Evolutionary conservation across 2,797 vertebrate genomes (phyloP), one percentile per base, ranked within the genome.

Genomic region (Argyrosomus regius): DNA sequence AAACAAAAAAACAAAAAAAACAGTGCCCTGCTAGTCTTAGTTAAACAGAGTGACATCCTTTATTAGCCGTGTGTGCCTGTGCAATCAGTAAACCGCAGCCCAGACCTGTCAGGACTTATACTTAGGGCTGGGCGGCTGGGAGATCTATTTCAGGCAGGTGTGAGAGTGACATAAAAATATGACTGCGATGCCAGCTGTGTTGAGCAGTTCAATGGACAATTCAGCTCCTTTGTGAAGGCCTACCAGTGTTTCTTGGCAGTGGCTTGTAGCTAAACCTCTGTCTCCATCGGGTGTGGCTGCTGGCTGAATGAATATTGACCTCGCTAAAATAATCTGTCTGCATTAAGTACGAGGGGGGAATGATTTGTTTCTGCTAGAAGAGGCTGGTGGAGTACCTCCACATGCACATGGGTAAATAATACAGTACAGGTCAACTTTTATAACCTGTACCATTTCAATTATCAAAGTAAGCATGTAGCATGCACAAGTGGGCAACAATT

Each of bases 111-210:
- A 81, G 72, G 87, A 67, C 88, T 45, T 48, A 85, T 82, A 68
- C 78, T 67, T 17, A 43, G 69, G 80, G 83, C 76, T 22, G 65
- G 74, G 86, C 46, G 48, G 80, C 71, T 24, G 62, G 68, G 72
- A 71, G 82, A 80, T 92, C 82, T 88, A 93, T 92, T 90, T 87
- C 78, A 82, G 76, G 76, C 85, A 86, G 78, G 80, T 90, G 87
- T 85, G 85, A 90, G 78, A 68, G 72, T 78, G 86, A 85, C 85
- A 86, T 65, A 75, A 39, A 84, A 89, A 75, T 83, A 84, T 79
- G 63, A 80, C 62, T 77, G 46, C 54, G 62, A 74, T 77, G 77
- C 73, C 67, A 68, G 57, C 31, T 41, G 8, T 64, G 59, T 48
- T 53, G 24, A 87, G 75, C 60, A 66, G 54, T 69, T 77, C 73